Evolutionary conservation across 1,140 invertebrate genomes (phyloP), one percentile per base, ranked within the genome.

Genomic region (Halesus radiatus): DNA sequence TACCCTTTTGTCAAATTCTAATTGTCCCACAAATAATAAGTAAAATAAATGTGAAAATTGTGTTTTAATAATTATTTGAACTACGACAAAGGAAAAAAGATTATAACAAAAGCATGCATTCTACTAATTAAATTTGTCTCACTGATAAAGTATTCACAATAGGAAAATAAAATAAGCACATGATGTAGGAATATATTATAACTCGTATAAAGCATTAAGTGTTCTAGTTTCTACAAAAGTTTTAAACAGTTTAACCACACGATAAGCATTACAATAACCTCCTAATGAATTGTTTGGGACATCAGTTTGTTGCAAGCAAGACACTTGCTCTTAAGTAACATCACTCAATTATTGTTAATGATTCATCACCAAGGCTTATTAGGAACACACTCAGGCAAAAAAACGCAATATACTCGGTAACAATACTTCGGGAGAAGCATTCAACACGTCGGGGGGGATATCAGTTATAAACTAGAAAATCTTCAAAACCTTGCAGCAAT

Each of bases 331-430:
- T 15, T 22, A 23, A 23, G 32, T 32, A 22, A 37, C 18, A 66
- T 32, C 53, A 58, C 73, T 26, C 20, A 60, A 52, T 20, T n/a
- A 29, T 64, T 62, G 45, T 76, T 66, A 76, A 50, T 37, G 58
- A 62, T 37, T 76, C 60, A 64, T 60, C 58, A 76, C 60, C 75
- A 66, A 76, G 75, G 37, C 4, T 37, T 73, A 50, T 62, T 77
- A 77, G 58, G 20, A 56, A 58, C 75, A 82, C 81, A 82, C 81
- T 82, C 81, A 82, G 81, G 81, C 81, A 80, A 68, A 60, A 68
- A 74, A 62, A 79, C 77, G 45, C 74, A 76, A 75, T 20, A 73
- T 22, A 58, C 23, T 75, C n/a, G 7, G 22, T 60, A 23, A 20
- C 23, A 22, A 60, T 22, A 60, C 56, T 60, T 60, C 56, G 16